A percentile compares a stretch with the other conserved stretches of the same genome.
These are phyloP conservation scores for Ictidomys tridecemlineatus DNA, from an alignment of 2,113 vertebrate species.

Conservation along the genomic window DNA sequence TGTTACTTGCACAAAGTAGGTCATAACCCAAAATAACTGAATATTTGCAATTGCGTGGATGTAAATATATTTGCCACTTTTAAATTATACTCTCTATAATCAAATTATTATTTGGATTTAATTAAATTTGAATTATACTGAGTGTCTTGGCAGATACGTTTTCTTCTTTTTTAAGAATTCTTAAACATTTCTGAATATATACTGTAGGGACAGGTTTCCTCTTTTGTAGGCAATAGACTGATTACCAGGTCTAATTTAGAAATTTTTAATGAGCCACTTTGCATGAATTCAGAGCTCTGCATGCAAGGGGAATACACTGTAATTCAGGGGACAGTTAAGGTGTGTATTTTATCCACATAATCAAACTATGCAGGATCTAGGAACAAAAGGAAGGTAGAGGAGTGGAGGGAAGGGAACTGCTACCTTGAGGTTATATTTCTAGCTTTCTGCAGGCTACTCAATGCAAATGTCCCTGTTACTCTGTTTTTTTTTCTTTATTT, in stretches of 20 bases:
- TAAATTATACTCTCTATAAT: neutral
- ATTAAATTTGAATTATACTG: neutral
- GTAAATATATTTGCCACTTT: neutral
- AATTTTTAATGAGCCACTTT: conserved; percentile 74
- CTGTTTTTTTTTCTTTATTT: neutral
- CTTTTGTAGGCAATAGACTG: conserved; percentile 5
- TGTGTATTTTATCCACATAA: neutral
- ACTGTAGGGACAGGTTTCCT: conserved; percentile 7
- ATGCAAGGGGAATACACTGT: neutral
- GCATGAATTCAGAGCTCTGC: conserved; percentile 63
- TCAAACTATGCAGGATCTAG: neutral
- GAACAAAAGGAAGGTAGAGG: neutral
- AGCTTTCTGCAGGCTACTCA: neutral
- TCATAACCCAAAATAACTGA: neutral
- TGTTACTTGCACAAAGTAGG: neutral
- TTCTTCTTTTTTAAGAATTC: neutral
- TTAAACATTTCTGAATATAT: conserved; percentile 1
- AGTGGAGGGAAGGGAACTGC: neutral
- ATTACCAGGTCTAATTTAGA: conserved; percentile 68
- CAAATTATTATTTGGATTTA: neutral
- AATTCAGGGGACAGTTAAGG: conserved; percentile 40
- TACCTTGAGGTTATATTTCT: neutral
- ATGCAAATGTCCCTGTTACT: neutral
- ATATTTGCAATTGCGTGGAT: neutral
- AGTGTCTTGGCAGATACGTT: neutral